Percentiles rank a stretch among this genome's conserved stretches.
Conservation (phyloP, 1,140 invertebrate genomes). For the Rhizoglyphus robini region DNA sequence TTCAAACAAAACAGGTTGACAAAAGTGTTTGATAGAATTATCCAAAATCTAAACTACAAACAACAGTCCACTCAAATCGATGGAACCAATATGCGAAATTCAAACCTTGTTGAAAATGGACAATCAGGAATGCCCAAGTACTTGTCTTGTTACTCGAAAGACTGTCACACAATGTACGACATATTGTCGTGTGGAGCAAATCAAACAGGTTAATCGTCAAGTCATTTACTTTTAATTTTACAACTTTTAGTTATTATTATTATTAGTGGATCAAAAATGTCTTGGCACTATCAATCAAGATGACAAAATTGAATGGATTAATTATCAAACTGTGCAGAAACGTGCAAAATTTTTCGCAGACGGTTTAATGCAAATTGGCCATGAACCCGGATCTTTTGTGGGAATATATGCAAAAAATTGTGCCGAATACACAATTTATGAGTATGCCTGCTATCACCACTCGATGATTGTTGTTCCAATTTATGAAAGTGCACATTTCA, state of each 20-base stretch:
- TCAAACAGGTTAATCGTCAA: slow-evolving; percentile 32
- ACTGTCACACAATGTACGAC: slow-evolving; percentile 36
- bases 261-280: slow-evolving; percentile 63
- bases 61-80: not conserved
- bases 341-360: slow-evolving; percentile 80
- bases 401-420: slow-evolving; percentile 35
- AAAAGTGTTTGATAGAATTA: not conserved
- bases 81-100: not conserved
- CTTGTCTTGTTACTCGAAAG: slow-evolving; percentile 31
- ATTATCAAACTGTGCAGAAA: slow-evolving; percentile 65
- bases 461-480: slow-evolving; percentile 15
- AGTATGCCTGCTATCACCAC: slow-evolving; percentile 66
- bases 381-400: slow-evolving; percentile 32
- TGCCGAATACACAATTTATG: slow-evolving; percentile 41
- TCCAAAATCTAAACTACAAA: not conserved
- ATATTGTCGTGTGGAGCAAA: slow-evolving; percentile 35
- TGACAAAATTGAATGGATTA: slow-evolving; percentile 58
- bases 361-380: slow-evolving; percentile 64
- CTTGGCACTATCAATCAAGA: slow-evolving; percentile 17
- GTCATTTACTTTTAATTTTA: slow-evolving; percentile 30
- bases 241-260: slow-evolving; percentile 12
- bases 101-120: not conserved
- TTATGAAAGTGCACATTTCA: slow-evolving; percentile 52
- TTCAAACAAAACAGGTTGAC: too few relatives aligned
- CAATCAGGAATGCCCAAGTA: slow-evolving; percentile 46